Conservation (phyloP, 2,888 invertebrate genomes). For the Hypselothyrea guttata region DNA sequence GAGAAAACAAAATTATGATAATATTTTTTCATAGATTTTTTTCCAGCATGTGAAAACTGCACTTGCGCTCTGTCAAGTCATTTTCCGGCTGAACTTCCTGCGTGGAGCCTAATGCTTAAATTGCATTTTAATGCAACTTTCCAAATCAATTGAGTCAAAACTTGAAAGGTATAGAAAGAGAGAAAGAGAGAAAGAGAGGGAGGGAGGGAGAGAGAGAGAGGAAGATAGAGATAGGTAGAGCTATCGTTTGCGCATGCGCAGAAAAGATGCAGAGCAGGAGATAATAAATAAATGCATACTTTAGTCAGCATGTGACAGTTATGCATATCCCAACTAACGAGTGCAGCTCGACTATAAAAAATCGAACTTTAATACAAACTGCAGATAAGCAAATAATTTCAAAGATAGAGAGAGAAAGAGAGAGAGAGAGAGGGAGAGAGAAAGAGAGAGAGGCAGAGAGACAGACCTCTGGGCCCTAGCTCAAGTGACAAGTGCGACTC, state of each 20-base stretch:
- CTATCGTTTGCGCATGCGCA: conserved; percentile 19
- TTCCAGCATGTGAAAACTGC: conserved; percentile 21
- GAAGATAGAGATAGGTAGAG: conserved; percentile 16
- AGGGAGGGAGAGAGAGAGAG: neutral
- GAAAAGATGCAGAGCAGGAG: conserved; percentile 6
- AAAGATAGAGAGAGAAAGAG: conserved; percentile 22
- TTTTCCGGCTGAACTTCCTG: conserved; percentile 45
- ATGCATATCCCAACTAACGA: conserved; percentile 69
- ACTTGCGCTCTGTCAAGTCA: conserved; percentile 43
- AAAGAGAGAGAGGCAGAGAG: conserved; percentile 22
- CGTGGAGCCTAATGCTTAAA: conserved; percentile 44
- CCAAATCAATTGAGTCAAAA: conserved; percentile 65
- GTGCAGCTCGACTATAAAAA: conserved; percentile 62
- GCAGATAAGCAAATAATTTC: conserved; percentile 66
- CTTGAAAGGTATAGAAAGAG: neutral
- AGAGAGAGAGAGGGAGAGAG: conserved; percentile 7
- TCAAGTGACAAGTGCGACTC: conserved; percentile 73
- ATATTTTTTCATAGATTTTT: conserved; percentile 2
- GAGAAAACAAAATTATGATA: conserved; percentile 5
- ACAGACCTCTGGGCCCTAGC: conserved; percentile 64
- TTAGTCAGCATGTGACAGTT: conserved; percentile 71
- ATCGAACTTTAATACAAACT: conserved; percentile 70
- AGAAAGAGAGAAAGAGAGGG: neutral
- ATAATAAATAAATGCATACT: conserved; percentile 61
- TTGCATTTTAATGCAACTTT: conserved; percentile 77